phyloP scores from a whole-genome alignment of 2,113 vertebrate genomes.

The Paradoxurus hermaphroditus region DNA sequence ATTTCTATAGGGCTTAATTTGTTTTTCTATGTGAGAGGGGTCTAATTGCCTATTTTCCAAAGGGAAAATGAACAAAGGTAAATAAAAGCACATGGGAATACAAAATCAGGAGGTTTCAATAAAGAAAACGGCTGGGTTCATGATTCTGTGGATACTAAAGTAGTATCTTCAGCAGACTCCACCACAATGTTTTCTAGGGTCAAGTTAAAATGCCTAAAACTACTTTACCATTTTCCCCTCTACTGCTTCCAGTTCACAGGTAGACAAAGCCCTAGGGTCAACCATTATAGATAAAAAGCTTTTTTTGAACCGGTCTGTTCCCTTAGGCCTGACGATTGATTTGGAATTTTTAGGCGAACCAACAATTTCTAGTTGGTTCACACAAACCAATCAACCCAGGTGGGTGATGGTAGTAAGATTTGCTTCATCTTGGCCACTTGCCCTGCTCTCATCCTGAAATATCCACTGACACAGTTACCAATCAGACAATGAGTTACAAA shows the following conservation, averaged over 20 bases:
- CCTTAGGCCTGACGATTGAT: neutral
- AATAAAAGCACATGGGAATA: neutral
- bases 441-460: neutral
- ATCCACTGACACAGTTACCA: neutral
- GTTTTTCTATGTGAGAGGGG: neutral
- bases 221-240: neutral
- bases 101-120: conserved; percentile 16
- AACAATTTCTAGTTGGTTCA: neutral
- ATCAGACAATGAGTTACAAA: neutral
- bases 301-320: neutral
- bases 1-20: neutral
- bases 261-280: neutral
- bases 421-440: neutral
- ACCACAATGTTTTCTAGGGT: neutral
- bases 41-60: conserved; percentile 17
- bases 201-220: conserved; percentile 6
- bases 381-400: neutral
- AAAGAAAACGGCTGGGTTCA: neutral
- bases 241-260: neutral
- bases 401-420: neutral
- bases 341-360: neutral
- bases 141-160: neutral
- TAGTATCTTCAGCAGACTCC: neutral
- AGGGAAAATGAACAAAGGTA: conserved; percentile 21
- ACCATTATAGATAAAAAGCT: neutral